Base-by-base conservation (phyloP, 2,888 invertebrate species). In the Rotaria socialis region DNA sequence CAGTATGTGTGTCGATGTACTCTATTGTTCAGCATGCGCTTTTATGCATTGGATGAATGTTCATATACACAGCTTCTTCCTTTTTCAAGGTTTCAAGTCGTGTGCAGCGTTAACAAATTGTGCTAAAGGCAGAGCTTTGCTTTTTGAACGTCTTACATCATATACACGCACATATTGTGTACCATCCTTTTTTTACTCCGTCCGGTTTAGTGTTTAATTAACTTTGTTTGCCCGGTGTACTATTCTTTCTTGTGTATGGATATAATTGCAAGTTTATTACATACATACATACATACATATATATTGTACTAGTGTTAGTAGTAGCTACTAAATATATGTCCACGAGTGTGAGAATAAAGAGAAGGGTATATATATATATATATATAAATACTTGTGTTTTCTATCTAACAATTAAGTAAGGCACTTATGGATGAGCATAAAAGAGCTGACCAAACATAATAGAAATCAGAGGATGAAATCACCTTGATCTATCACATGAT, bases 61-160 rank as follows among this genome's bases (percentile, higher is more conserved):
- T 60, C 58, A 60, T 0, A 60, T 60, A 6, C 58, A 60, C 58
- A 60, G 58, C 58, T 60, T 60, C 58, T n/a, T 60, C 27, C 14
- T 60, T 14, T 27, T 60, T 60, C 58, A 60, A 60, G 58, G 58
- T 60, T 60, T 0, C 11, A 27, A 14, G n/a, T 60, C 58, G 58
- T 60, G 27, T 60, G n/a, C 58, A 60, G 58, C 58, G 58, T 60
- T 60, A 60, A 60, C 14, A 60, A 60, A 60, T 60, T 60, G n/a
- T 27, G 58, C 58, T 60, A 60, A n/a, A n/a, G 58, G 58, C 58
- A 60, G 58, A 60, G 24, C 58, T 60, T 60, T 60, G 58, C 58
- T 60, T 60, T 56, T 19, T 60, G 58, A 60, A 60, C 58, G 11
- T 60, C 58, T 60, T 60, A 27, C 58, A 11, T 60, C 58, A 60